A percentile compares a stretch with the other conserved stretches of the same genome.
Conservation (phyloP, 2,113 vertebrate genomes). For the Heptranchias perlo region DNA sequence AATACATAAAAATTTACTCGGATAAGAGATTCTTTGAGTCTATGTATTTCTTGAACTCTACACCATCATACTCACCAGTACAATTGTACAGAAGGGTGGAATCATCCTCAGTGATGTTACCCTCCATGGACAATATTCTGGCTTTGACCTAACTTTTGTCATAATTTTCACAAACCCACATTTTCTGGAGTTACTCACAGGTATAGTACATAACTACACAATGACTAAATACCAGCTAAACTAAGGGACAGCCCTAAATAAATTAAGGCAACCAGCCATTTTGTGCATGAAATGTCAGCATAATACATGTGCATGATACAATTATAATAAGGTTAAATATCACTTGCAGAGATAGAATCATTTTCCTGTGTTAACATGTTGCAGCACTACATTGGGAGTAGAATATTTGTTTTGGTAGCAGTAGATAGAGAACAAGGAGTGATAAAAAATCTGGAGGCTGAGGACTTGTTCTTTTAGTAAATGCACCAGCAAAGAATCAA, state of each 20-base stretch:
- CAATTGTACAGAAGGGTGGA: background rate
- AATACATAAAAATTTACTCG: background rate
- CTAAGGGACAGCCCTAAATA: background rate
- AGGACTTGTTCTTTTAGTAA: background rate
- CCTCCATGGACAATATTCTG: background rate
- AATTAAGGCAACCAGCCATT: background rate
- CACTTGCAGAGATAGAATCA: background rate
- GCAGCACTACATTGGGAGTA: background rate
- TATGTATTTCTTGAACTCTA: background rate
- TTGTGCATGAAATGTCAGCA: background rate
- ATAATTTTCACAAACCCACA: background rate
- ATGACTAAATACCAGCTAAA: background rate
- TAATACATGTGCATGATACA: background rate
- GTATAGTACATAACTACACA: background rate
- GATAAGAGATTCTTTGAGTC: background rate
- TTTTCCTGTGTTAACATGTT: background rate
- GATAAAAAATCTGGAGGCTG: background rate
- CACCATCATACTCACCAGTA: background rate
- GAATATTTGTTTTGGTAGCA: background rate
- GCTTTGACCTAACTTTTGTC: background rate
- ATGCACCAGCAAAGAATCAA: background rate
- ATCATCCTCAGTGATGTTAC: background rate
- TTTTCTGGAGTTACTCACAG: background rate
- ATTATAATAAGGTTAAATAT: background rate
- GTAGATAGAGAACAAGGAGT: background rate